Evolutionary conservation across 2,797 vertebrate genomes (phyloP).

Genomic region (Fratercula arctica): DNA sequence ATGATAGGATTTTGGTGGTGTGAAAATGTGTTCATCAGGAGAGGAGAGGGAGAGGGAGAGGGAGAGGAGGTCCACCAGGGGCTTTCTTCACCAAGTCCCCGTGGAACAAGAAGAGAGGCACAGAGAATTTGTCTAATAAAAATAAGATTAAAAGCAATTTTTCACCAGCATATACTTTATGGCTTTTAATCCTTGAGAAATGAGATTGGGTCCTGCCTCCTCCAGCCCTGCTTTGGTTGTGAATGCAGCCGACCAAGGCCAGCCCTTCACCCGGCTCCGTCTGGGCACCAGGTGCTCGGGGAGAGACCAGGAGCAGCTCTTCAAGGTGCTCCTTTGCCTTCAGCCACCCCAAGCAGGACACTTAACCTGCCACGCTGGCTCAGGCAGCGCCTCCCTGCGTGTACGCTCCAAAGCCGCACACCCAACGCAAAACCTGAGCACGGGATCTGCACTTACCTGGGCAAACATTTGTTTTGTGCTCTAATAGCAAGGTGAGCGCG

Average conservation of each 20-base stretch:
- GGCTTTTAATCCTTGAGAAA: neutral
- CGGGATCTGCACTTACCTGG: neutral
- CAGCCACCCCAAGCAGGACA: accelerated
- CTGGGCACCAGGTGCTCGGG: neutral
- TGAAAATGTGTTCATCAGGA: neutral
- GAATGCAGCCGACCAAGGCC: neutral
- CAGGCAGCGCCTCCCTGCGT: neutral
- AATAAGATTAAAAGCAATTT: neutral
- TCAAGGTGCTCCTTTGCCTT: neutral
- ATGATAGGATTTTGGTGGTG: neutral
- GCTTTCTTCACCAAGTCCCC: neutral
- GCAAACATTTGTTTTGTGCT: constrained; percentile 56
- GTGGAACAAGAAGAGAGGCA: neutral
- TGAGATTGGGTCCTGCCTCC: neutral
- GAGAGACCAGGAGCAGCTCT: neutral
- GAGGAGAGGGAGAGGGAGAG: neutral
- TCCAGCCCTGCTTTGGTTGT: neutral
- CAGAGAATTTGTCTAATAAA: neutral
- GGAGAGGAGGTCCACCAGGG: neutral
- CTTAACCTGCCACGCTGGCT: accelerated
- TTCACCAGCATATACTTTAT: neutral
- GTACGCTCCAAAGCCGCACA: neutral
- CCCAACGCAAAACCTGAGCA: neutral
- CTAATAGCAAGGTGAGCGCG: neutral
- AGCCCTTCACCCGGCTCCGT: accelerated